Evolutionary conservation across 2,888 invertebrate species (phyloP), one percentile per base, ranked within the genome.

Genomic region (Agrotis segetum): DNA sequence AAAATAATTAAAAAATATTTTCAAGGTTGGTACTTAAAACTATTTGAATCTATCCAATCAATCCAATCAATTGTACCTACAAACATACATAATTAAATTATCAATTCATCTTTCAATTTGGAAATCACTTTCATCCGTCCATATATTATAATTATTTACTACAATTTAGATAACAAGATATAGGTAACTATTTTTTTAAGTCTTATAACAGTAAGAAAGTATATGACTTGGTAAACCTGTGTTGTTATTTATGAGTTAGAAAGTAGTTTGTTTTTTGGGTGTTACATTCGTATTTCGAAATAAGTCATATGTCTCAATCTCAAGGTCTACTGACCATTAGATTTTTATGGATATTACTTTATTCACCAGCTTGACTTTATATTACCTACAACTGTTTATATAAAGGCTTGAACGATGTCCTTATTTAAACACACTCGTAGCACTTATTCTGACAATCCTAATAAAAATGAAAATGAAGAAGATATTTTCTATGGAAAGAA

Each of bases 181-280:
- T n/a, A n/a, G n/a, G n/a, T n/a, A 40, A 40, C 40, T 40, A 40
- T 40, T 40, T 40, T 40, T 11, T 2, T 40, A 40, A 40, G 11
- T 40, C 40, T 9, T 40, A 40, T n/a, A n/a, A n/a, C n/a, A n/a
- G n/a, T n/a, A n/a, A n/a, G n/a, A n/a, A n/a, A n/a, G n/a, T n/a
- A n/a, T n/a, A n/a, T n/a, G n/a, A n/a, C n/a, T n/a, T 60, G 11
- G 24, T 69, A 60, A 70, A 64, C 59, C 24, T 52, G 63, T 75
- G 64, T 21, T 46, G 34, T 13, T 62, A 77, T 24, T 44, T 19
- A 70, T 46, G 46, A 77, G 46, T 68, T 34, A 70, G 71, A 77
- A 68, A 75, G 68, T 60, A 55, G 56, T 74, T 55, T 47, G 2
- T 21, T 19, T 29, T 74, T 49, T 52, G 24, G 47, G 7, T 29